phyloP scores from a whole-genome alignment of 2,797 vertebrate genomes.

The Setipinna tenuifilis region DNA sequence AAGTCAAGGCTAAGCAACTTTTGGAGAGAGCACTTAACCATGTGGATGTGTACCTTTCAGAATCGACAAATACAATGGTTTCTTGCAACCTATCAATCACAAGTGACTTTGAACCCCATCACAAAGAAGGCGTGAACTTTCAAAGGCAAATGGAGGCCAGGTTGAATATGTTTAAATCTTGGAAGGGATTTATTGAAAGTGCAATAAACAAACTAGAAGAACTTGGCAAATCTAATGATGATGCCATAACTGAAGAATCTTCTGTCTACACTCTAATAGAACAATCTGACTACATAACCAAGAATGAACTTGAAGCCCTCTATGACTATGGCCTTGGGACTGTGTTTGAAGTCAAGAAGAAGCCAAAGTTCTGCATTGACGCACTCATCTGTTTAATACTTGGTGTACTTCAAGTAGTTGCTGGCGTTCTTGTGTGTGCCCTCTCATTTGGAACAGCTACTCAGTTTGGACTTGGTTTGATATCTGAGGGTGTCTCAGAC shows the following conservation, averaged over 20 bases:
- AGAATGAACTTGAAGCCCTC: slow-evolving; percentile 45
- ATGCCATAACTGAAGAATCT: slow-evolving; percentile 40
- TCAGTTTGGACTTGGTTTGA: slow-evolving; percentile 47
- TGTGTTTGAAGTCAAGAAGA: slow-evolving; percentile 54
- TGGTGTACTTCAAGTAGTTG: slow-evolving; percentile 43
- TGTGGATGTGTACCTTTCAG: slow-evolving; percentile 40
- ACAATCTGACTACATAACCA: slow-evolving; percentile 32
- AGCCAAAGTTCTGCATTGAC: slow-evolving; percentile 46
- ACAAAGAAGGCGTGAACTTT: slow-evolving; percentile 44
- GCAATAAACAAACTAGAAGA: slow-evolving; percentile 39
- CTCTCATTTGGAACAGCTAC: slow-evolving; percentile 40
- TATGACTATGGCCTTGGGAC: slow-evolving; percentile 52
- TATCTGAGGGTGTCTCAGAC: slow-evolving; percentile 51
- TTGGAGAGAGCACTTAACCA: slow-evolving; percentile 33
- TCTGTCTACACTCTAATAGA: slow-evolving; percentile 40
- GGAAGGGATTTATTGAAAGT: slow-evolving; percentile 38
- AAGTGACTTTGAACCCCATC: slow-evolving; percentile 42
- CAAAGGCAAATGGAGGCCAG: slow-evolving; percentile 47
- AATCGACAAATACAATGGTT: slow-evolving; percentile 47
- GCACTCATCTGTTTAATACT: slow-evolving; percentile 49
- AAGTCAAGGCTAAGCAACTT: slow-evolving; percentile 34
- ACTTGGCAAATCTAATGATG: slow-evolving; percentile 33
- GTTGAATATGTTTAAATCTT: slow-evolving; percentile 48
- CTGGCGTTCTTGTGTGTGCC: slow-evolving; percentile 45
- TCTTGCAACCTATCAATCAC: slow-evolving; percentile 42